These are phyloP conservation scores for Acrobasis consociella DNA, from an alignment of 2,888 invertebrate genomes.

Conservation along the genomic window DNA sequence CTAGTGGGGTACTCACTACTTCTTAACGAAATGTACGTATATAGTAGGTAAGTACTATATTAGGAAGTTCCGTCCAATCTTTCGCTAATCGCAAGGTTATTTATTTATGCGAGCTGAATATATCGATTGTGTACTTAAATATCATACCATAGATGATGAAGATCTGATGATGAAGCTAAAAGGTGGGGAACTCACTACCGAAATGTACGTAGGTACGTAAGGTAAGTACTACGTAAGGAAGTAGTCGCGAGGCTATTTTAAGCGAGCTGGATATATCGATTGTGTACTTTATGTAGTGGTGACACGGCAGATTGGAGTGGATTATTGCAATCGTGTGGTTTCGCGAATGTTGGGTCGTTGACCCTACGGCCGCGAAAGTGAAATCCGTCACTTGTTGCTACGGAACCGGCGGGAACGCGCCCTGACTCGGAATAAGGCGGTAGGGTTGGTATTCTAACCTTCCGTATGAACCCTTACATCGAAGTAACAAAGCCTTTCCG, in stretches of 20 bases:
- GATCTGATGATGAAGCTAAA: too few relatives aligned
- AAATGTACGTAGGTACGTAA: too few relatives aligned
- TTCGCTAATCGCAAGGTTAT: too few relatives aligned
- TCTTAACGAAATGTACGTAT: too few relatives aligned
- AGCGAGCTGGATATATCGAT: constrained; percentile 3
- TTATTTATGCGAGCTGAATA: neutral
- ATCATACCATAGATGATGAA: too few relatives aligned
- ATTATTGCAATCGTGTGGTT: constrained; percentile 29
- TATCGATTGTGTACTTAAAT: constrained; percentile 25
- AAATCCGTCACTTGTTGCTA: constrained; percentile 71
- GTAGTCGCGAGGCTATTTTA: too few relatives aligned
- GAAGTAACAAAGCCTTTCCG: too few relatives aligned
- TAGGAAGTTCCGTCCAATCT: too few relatives aligned
- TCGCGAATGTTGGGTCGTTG: constrained; percentile 43
- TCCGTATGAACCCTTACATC: neutral
- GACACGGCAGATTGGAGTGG: constrained; percentile 33
- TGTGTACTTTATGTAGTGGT: constrained; percentile 25
- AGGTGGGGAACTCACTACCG: too few relatives aligned
- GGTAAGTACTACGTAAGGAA: too few relatives aligned
- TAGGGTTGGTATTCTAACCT: constrained; percentile 16
- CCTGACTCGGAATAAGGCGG: constrained; percentile 44
- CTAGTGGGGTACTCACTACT: too few relatives aligned
- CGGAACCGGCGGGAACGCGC: constrained; percentile 53
- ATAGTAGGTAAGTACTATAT: too few relatives aligned
- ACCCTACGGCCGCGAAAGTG: constrained; percentile 63